Evolutionary conservation across 1,140 invertebrate species (phyloP).

Genomic region (Glomeris maerens): DNA sequence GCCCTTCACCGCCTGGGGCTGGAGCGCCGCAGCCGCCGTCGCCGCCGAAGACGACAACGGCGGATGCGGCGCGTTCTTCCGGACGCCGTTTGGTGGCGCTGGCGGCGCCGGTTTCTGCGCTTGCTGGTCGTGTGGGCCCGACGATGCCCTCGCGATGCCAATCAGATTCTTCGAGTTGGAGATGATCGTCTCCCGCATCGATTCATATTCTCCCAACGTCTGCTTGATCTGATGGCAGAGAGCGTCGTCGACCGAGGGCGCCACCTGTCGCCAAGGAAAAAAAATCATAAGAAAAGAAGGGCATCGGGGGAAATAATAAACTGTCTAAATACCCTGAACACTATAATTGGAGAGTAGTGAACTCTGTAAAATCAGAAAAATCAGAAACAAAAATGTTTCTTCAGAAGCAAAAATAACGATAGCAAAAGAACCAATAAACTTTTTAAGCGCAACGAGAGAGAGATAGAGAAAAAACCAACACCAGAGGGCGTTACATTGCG

Average conservation of each 20-base stretch:
- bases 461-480: constrained; percentile 12
- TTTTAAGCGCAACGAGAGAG: too few species aligned
- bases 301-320: too few species aligned
- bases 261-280: constrained; percentile 40
- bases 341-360: too few species aligned
- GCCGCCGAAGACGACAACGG: too few species aligned
- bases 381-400: too few species aligned
- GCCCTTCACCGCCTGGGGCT: not conserved
- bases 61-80: not conserved
- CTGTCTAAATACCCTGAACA: too few species aligned
- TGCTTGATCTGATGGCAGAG: constrained; percentile 57
- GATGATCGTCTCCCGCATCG: constrained; percentile 43
- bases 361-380: too few species aligned
- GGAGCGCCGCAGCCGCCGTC: not conserved
- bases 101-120: not conserved
- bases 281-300: too few species aligned
- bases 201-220: constrained; percentile 52
- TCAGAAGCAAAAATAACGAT: too few species aligned
- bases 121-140: constrained; percentile 41
- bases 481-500: constrained; percentile 21
- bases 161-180: constrained; percentile 50
- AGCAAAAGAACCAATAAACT: too few species aligned
- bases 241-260: constrained; percentile 46
- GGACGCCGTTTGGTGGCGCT: not conserved
- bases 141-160: constrained; percentile 35